Evolutionary conservation across 2,888 invertebrate species (phyloP).

Genomic region (Oxytorus armatus): DNA sequence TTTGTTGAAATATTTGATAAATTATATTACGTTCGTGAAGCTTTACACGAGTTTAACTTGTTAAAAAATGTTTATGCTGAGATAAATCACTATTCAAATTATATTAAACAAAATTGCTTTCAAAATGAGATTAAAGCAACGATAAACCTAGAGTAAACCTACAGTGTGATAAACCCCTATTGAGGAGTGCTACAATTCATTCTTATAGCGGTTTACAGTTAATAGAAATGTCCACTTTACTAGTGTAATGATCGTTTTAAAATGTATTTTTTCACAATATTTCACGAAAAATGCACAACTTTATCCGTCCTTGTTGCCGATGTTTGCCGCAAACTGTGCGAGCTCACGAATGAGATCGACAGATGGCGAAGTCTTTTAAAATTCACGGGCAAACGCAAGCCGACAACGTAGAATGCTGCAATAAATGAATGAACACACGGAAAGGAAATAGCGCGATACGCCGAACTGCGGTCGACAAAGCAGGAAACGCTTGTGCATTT

Average conservation of each 20-base stretch:
- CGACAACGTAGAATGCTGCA: constrained; percentile 51
- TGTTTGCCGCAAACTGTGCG: not conserved
- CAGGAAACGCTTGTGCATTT: constrained; percentile 13
- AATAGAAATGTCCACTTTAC: too few species aligned
- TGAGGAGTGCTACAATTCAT: too few species aligned
- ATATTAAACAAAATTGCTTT: too few species aligned
- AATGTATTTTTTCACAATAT: not conserved
- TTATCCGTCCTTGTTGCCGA: constrained; percentile 18
- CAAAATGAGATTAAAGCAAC: too few species aligned
- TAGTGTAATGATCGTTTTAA: not conserved
- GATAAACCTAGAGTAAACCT: too few species aligned
- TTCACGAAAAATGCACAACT: not conserved
- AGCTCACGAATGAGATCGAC: constrained; percentile 17
- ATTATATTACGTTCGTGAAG: too few species aligned
- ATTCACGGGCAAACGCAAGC: not conserved
- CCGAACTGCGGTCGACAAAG: constrained; percentile 6
- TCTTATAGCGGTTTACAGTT: too few species aligned
- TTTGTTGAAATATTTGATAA: too few species aligned
- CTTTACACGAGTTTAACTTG: too few species aligned
- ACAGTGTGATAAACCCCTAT: too few species aligned
- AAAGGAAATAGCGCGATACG: not conserved
- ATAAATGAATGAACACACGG: not conserved
- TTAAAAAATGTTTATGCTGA: too few species aligned
- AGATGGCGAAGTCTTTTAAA: constrained; percentile 38
- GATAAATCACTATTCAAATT: too few species aligned